Conservation (phyloP, 1,140 invertebrate species). For the Psilanteris sp. region DNA sequence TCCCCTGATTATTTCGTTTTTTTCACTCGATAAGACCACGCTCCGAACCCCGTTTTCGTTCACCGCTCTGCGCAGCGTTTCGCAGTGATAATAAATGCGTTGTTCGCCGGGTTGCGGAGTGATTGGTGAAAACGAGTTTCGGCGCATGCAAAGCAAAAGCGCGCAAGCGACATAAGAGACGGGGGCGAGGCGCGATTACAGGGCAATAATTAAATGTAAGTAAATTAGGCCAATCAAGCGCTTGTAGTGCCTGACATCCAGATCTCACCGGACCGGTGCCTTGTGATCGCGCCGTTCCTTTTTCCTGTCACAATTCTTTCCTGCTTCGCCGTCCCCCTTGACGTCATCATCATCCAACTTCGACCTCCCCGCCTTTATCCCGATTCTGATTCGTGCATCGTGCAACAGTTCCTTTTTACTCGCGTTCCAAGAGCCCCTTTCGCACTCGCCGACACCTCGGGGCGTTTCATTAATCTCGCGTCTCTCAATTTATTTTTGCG, state of each 20-base stretch:
- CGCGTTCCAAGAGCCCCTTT: slow-evolving; percentile 69
- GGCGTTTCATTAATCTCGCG: slow-evolving; percentile 79
- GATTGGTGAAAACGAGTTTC: too few species aligned
- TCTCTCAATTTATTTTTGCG: slow-evolving; percentile 79
- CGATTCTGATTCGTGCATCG: slow-evolving; percentile 49
- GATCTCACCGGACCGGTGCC: slow-evolving; percentile 26
- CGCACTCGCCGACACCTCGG: slow-evolving; percentile 72
- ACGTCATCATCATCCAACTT: slow-evolving; percentile 54
- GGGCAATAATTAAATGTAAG: slow-evolving; percentile 76
- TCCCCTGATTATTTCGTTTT: too few species aligned
- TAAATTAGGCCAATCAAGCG: slow-evolving; percentile 75
- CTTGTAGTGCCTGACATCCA: slow-evolving; percentile 46
- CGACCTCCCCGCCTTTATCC: slow-evolving; percentile 50
- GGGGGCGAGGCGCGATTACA: too few species aligned
- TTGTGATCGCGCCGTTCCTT: slow-evolving; percentile 54
- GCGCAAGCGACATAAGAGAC: too few species aligned
- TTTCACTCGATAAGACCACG: too few species aligned
- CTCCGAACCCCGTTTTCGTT: too few species aligned
- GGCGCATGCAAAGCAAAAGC: too few species aligned
- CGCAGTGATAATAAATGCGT: too few species aligned
- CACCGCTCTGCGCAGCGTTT: too few species aligned
- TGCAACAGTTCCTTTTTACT: slow-evolving; percentile 68
- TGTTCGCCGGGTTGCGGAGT: too few species aligned
- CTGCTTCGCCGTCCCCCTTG: slow-evolving; percentile 35
- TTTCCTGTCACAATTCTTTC: slow-evolving; percentile 62